Percentiles rank a stretch among this genome's conserved stretches.
Conservation (phyloP, 2,888 invertebrate species). For the Lucinisca nassula region DNA sequence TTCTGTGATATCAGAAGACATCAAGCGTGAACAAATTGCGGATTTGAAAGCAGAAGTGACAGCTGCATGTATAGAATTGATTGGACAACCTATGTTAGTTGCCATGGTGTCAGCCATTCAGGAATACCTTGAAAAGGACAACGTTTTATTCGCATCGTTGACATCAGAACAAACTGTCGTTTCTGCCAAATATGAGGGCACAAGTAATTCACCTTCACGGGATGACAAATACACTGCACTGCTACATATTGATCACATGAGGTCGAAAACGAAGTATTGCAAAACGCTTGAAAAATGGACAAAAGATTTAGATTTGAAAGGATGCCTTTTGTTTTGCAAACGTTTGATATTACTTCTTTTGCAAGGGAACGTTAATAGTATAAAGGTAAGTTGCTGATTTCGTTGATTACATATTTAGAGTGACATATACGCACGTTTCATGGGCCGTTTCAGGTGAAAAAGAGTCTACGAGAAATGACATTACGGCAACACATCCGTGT, state of each 20-base stretch:
- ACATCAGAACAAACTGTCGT: background rate
- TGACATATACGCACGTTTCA: no score
- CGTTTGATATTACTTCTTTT: constrained; percentile 80
- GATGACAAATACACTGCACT: constrained; percentile 66
- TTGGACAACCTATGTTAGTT: constrained; percentile 71
- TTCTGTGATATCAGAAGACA: constrained; percentile 50
- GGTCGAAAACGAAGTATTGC: constrained; percentile 78
- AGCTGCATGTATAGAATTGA: constrained; percentile 36
- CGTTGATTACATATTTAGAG: no score
- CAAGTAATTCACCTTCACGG: background rate
- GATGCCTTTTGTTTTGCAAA: constrained; percentile 77
- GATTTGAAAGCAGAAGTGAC: constrained; percentile 48
- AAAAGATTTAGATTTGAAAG: constrained; percentile 73
- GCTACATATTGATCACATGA: constrained; percentile 84
- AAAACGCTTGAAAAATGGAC: constrained; percentile 82
- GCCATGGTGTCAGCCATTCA: constrained; percentile 63
- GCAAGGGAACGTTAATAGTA: constrained; percentile 70
- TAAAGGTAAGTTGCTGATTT: constrained; percentile 75
- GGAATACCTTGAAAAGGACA: constrained; percentile 48
- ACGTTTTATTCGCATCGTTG: background rate
- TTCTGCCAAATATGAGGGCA: background rate
- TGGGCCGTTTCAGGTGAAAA: no score
- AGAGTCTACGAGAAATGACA: no score
- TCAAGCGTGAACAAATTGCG: constrained; percentile 33
- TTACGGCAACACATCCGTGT: no score